Percentiles rank a stretch among this genome's conserved stretches.
Evolutionary conservation across 2,888 invertebrate genomes (phyloP).

Genomic region (Trichogramma dendrolimi): DNA sequence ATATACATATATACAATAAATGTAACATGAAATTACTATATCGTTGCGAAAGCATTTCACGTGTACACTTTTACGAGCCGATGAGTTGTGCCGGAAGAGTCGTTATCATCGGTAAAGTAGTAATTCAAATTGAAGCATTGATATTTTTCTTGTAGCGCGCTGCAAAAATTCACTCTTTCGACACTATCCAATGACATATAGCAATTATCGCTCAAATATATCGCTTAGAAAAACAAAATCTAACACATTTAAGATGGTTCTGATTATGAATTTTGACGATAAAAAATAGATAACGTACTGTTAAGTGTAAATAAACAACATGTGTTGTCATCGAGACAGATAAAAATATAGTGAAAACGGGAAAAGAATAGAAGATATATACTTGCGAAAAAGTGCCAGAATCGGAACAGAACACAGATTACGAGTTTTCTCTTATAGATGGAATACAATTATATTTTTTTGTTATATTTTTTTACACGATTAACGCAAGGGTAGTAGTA

Average conservation of each 20-base stretch:
- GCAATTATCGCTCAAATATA: conserved; percentile 15
- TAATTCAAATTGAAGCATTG: neutral
- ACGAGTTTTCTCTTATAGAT: conserved; percentile 19
- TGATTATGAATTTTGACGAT: conserved; percentile 17
- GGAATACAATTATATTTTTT: neutral
- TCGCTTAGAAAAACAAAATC: conserved; percentile 14
- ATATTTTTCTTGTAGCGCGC: conserved; percentile 18
- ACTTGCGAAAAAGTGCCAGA: conserved; percentile 23
- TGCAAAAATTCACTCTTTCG: conserved; percentile 20
- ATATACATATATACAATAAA: neutral
- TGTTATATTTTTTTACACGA: conserved; percentile 9
- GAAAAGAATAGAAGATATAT: neutral
- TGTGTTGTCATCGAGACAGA: conserved; percentile 14
- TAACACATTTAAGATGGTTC: conserved; percentile 5
- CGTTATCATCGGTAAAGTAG: conserved; percentile 18
- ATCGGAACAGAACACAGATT: conserved; percentile 24
- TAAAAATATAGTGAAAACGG: conserved; percentile 13
- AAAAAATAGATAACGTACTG: conserved; percentile 13
- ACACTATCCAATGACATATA: conserved; percentile 13
- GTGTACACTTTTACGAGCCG: conserved; percentile 15
- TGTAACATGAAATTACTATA: too few species aligned
- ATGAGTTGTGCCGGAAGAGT: conserved; percentile 20
- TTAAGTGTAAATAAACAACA: conserved; percentile 22
- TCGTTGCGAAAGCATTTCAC: conserved; percentile 12
- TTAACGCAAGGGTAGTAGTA: neutral